phyloP scores from a whole-genome alignment of 2,888 invertebrate genomes.

The Leucania comma region DNA sequence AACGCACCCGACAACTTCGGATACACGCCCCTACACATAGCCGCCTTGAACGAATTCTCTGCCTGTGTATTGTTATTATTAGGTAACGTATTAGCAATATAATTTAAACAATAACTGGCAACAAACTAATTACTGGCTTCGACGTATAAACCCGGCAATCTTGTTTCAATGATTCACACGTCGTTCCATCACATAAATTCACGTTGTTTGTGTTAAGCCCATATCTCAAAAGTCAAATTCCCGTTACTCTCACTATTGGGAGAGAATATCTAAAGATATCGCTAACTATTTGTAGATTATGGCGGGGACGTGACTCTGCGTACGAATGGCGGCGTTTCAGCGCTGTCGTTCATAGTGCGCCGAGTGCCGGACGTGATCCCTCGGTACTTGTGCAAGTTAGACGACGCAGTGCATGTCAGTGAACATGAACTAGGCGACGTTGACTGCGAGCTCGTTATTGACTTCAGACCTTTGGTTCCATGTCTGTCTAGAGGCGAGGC shows the following conservation, averaged over 20 bases:
- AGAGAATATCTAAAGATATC: conserved; percentile 27
- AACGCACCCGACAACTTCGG: conserved; percentile 95
- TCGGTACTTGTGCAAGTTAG: conserved; percentile 93
- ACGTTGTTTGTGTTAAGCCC: conserved; percentile 38
- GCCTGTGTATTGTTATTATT: conserved; percentile 93
- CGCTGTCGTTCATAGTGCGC: conserved; percentile 95
- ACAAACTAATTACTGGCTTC: conserved; percentile 41
- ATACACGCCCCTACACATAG: conserved; percentile 96
- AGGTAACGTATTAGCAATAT: conserved; percentile 72
- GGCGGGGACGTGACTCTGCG: conserved; percentile 95
- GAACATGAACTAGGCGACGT: conserved; percentile 97
- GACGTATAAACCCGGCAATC: conserved; percentile 26
- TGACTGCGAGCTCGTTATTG: conserved; percentile 94
- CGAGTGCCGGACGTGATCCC: conserved; percentile 96
- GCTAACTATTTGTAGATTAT: conserved; percentile 86
- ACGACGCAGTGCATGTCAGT: conserved; percentile 94
- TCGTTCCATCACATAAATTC: conserved; percentile 35
- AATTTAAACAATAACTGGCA: conserved; percentile 18
- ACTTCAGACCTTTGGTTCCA: conserved; percentile 92
- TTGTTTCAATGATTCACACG: conserved; percentile 46
- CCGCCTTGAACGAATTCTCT: conserved; percentile 95
- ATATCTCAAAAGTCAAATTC: conserved; percentile 37
- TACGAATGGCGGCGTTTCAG: conserved; percentile 95
- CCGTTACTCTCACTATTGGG: conserved; percentile 33
- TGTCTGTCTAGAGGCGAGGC: conserved; percentile 92